These are phyloP conservation scores for Drosophila suzukii DNA, from an alignment of 1,140 invertebrate species.

Conservation along the genomic window DNA sequence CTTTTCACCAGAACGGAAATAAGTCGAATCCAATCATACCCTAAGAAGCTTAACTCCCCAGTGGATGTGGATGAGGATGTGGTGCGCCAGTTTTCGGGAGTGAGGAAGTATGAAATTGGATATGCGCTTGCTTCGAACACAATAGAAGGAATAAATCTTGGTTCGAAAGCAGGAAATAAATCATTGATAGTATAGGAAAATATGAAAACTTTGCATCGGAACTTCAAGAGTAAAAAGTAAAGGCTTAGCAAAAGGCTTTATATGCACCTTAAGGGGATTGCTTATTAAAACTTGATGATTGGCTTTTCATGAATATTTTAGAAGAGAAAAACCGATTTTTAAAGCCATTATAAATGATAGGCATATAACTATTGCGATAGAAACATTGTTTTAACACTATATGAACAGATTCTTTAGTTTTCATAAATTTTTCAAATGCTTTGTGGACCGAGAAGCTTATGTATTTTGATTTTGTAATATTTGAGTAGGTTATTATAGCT, in stretches of 20 bases:
- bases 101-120: slow-evolving; percentile 39
- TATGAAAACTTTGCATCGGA: slow-evolving; percentile 20
- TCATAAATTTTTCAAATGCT: too few species aligned
- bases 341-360: too few species aligned
- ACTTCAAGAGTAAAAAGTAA: neutral
- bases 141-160: slow-evolving; percentile 33
- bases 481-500: too few species aligned
- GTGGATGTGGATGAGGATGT: neutral
- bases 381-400: too few species aligned
- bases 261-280: neutral
- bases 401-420: too few species aligned
- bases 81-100: slow-evolving; percentile 2
- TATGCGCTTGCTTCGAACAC: slow-evolving; percentile 9
- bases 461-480: too few species aligned
- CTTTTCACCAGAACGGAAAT: slow-evolving; percentile 40
- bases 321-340: neutral
- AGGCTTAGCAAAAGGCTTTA: neutral
- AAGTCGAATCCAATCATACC: slow-evolving; percentile 53
- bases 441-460: too few species aligned
- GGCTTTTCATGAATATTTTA: neutral
- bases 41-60: slow-evolving; percentile 43
- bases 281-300: neutral
- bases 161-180: slow-evolving; percentile 16
- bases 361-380: too few species aligned
- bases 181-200: slow-evolving; percentile 19